phyloP scores from a whole-genome alignment of 2,113 vertebrate genomes.

The Proteles cristata region DNA sequence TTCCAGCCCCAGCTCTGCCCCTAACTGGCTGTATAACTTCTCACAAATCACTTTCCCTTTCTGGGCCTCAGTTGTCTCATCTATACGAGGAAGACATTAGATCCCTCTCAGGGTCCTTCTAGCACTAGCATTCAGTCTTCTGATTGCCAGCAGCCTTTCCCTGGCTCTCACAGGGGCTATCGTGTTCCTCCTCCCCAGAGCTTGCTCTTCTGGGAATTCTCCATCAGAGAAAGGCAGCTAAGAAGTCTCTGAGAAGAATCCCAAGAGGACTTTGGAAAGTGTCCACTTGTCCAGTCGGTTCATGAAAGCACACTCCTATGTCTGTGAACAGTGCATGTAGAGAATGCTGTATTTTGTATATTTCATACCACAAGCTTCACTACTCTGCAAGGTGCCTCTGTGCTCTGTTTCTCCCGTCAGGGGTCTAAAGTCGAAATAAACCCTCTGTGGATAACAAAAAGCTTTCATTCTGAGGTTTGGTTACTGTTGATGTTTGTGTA shows the following conservation, averaged over 20 bases:
- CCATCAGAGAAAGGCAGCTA: background rate
- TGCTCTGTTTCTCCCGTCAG: slow-evolving; percentile 55
- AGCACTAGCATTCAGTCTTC: background rate
- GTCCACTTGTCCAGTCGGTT: background rate
- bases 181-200: background rate
- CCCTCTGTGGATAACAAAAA: slow-evolving; percentile 61
- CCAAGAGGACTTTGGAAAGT: slow-evolving; percentile 42
- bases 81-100: background rate
- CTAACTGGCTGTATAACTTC: background rate
- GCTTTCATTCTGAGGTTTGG: background rate
- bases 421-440: slow-evolving; percentile 82
- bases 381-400: slow-evolving; percentile 76
- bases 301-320: slow-evolving; percentile 69
- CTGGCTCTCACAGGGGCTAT: background rate
- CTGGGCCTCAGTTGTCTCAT: background rate
- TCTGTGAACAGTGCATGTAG: slow-evolving; percentile 59
- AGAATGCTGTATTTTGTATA: slow-evolving; percentile 65
- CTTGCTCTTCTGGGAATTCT: background rate
- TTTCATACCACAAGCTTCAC: slow-evolving; percentile 77
- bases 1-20: background rate
- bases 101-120: background rate
- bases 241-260: background rate
- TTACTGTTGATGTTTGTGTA: background rate
- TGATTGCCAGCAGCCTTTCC: background rate
- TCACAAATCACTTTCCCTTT: background rate